Conservation (phyloP, 2,113 vertebrate species). For the Paracanthobrama guichenoti region DNA sequence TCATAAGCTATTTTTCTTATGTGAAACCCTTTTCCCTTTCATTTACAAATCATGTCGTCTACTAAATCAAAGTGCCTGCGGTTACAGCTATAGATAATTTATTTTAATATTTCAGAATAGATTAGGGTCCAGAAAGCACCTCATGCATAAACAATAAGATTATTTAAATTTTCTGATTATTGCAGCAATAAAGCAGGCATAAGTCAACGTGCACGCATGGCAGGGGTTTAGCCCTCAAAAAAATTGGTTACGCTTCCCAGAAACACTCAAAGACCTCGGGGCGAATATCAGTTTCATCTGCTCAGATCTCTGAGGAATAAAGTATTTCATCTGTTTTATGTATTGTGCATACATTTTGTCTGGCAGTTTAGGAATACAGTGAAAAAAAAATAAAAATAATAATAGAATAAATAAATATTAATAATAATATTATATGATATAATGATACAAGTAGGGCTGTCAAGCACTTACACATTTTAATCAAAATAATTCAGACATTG, state of each 20-base stretch:
- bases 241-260: neutral
- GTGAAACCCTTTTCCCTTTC: slow-evolving; percentile 4
- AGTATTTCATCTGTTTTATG: neutral
- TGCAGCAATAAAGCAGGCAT: neutral
- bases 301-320: slow-evolving; percentile 10
- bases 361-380: neutral
- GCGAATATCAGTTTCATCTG: neutral
- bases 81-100: slow-evolving; percentile 43
- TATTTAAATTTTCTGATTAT: slow-evolving; percentile 35
- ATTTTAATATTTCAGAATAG: slow-evolving; percentile 50
- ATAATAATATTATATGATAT: neutral
- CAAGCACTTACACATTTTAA: neutral
- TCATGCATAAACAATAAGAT: slow-evolving; percentile 56
- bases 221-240: neutral
- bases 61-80: slow-evolving; percentile 34
- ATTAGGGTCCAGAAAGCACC: slow-evolving; percentile 40
- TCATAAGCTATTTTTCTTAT: neutral
- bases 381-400: neutral
- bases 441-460: neutral
- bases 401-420: too few species aligned
- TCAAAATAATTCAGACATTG: too few species aligned
- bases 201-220: neutral
- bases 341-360: neutral
- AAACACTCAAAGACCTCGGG: neutral
- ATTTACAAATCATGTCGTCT: slow-evolving; percentile 15